Evolutionary conservation across 2,797 vertebrate genomes (phyloP).

Genomic region (Etheostoma perlongum): DNA sequence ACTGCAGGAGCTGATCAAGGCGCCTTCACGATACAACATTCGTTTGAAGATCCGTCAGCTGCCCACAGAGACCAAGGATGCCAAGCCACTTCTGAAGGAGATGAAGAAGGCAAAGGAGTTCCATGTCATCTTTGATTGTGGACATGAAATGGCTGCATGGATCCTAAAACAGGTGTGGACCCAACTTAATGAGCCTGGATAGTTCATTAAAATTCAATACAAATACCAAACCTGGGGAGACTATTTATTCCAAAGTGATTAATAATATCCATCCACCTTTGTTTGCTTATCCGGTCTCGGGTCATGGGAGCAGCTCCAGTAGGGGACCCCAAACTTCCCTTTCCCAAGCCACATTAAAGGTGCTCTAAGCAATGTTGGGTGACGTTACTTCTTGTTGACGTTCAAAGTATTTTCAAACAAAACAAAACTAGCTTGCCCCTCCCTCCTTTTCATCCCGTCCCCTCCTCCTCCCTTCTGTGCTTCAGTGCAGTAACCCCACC

Average conservation of each 20-base stretch:
- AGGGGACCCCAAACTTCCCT: too few relatives aligned
- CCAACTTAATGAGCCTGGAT: conserved; percentile 27
- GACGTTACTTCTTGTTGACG: too few relatives aligned
- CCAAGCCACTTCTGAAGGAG: conserved; percentile 98
- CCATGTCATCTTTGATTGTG: conserved; percentile 98
- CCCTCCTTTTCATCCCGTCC: too few relatives aligned
- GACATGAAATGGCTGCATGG: conserved; percentile 98
- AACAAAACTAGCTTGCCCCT: too few relatives aligned
- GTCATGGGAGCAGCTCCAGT: too few relatives aligned
- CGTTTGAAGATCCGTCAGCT: conserved; percentile 98
- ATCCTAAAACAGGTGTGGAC: conserved; percentile 93
- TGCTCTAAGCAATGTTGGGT: too few relatives aligned
- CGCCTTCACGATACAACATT: conserved; percentile 96
- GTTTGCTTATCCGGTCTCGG: too few relatives aligned
- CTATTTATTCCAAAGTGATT: not conserved
- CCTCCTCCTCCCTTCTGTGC: too few relatives aligned
- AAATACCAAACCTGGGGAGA: not conserved
- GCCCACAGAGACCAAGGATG: conserved; percentile 95
- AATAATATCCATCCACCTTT: too few relatives aligned
- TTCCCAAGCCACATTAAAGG: too few relatives aligned
- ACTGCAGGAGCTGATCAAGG: conserved; percentile 98
- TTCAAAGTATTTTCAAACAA: too few relatives aligned
- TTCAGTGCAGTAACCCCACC: too few relatives aligned
- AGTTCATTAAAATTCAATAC: not conserved
- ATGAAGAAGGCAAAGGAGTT: conserved; percentile 99